Base-by-base conservation (phyloP, 2,113 vertebrate species). In the Clupea harengus region DNA sequence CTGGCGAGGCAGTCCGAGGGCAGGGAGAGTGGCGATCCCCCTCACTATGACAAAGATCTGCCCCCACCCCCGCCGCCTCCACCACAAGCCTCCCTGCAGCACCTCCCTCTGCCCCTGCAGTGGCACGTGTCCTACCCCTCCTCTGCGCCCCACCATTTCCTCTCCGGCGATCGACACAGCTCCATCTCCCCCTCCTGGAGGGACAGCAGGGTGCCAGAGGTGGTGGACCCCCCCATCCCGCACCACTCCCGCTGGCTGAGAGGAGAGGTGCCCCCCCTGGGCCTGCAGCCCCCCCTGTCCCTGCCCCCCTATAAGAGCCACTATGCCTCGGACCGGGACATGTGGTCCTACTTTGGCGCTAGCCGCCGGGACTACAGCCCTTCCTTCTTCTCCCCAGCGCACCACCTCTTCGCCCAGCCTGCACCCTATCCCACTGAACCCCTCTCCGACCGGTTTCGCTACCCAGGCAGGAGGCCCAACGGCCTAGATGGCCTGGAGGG, bases 201-300 rank as follows among this genome's bases (percentile, higher is more conserved):
- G 92, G 95, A 95, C 84, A 90, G 22, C 18, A 67, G 86, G 25
- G 84, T 81, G n/a, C 32, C 57, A 39, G 88, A 91, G 0, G 20
- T 84, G 46, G 86, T 92, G 49, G 83, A 93, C n/a, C 89, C 91
- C 18, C 2, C 91, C 32, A 57, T 92, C 85, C 85, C 90, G 64
- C 93, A 93, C 80, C 92, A 92, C 85, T 93, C 94, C 46, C 91
- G 94, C 72, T 95, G 95, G 94, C 88, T 94, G 13, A 89, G 93
- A 88, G 91, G 91, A 3, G 93, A 94, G 3, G 78, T 87, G 45
- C 86, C 84, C 1, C 88, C 92, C 11, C 88, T 94, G 54, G 87
- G 88, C 6, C 78, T 94, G 57, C 92, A 91, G 17, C 92, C 93
- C 1, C 81, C 92, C 10, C 88, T 92, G 64, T 92, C 94, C 18